A percentile compares a stretch with the other conserved stretches of the same genome.
Evolutionary conservation across 2,888 invertebrate species (phyloP).

Genomic region (Stenolophus ochropezus): DNA sequence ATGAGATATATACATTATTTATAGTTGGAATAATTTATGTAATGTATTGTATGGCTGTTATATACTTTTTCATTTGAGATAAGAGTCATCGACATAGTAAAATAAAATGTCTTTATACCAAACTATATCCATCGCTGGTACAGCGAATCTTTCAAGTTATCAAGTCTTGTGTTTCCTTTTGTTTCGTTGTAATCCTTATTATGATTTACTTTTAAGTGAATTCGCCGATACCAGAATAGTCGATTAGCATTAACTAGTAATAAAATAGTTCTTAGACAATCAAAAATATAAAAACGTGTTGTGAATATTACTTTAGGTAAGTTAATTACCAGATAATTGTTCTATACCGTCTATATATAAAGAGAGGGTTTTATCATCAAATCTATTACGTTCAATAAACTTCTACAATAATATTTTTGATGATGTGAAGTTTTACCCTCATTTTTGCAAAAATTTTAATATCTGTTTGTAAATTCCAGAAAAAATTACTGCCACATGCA

Average conservation of each 20-base stretch:
- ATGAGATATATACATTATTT: conserved; percentile 54
- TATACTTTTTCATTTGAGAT: conserved; percentile 71
- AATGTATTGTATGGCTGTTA: conserved; percentile 72
- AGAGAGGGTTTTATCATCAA: not conserved
- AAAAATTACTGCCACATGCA: conserved; percentile 37
- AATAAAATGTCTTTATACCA: conserved; percentile 67
- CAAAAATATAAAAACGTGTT: conserved; percentile 55
- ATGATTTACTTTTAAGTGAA: conserved; percentile 33
- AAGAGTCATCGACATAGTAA: conserved; percentile 71
- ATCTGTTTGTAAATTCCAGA: conserved; percentile 35
- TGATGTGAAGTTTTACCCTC: not conserved
- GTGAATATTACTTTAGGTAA: conserved; percentile 57
- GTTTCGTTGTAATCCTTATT: conserved; percentile 27
- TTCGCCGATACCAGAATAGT: conserved; percentile 53
- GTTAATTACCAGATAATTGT: conserved; percentile 33
- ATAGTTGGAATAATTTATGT: conserved; percentile 68
- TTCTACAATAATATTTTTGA: conserved; percentile 11
- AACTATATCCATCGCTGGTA: conserved; percentile 42
- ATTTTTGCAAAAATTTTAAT: not conserved
- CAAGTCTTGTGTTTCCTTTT: conserved; percentile 10
- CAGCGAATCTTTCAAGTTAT: conserved; percentile 45
- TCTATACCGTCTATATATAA: conserved; percentile 18
- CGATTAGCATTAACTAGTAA: conserved; percentile 39
- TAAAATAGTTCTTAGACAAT: conserved; percentile 58
- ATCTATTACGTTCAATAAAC: not conserved